Percentiles rank a stretch among this genome's conserved stretches.
Evolutionary conservation across 2,888 invertebrate species (phyloP).

Genomic region (Xylocampa areola): DNA sequence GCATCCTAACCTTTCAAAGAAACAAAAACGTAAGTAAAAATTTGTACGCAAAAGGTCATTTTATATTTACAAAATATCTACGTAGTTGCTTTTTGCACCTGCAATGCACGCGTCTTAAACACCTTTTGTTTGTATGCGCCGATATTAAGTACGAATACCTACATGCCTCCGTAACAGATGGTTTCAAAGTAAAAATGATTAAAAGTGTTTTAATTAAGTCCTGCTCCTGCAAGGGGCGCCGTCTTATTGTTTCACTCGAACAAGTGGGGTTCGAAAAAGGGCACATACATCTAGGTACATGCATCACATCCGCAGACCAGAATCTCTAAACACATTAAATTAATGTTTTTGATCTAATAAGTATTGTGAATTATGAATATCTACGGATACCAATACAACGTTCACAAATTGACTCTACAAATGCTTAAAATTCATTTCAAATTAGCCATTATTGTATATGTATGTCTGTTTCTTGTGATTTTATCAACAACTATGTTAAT

Average conservation of each 20-base stretch:
- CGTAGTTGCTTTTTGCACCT: constrained; percentile 51
- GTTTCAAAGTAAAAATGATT: constrained; percentile 56
- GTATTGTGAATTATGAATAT: no score
- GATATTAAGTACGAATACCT: constrained; percentile 51
- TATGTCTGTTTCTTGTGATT: no score
- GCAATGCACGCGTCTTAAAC: constrained; percentile 35
- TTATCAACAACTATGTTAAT: no score
- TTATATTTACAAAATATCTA: constrained; percentile 47
- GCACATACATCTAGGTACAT: neutral
- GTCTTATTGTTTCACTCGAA: neutral
- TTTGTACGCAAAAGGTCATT: constrained; percentile 31
- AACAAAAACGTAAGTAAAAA: no score
- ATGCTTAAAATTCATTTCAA: no score
- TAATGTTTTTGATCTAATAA: no score
- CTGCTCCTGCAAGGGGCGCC: neutral
- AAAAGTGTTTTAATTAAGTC: constrained; percentile 45
- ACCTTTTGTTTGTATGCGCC: constrained; percentile 48
- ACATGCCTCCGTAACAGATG: constrained; percentile 60
- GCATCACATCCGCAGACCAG: neutral
- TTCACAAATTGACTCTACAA: no score
- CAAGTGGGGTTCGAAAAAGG: neutral
- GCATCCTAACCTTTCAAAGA: no score
- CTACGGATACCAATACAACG: no score
- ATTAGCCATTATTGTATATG: no score
- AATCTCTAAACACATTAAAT: no score